phyloP scores from a whole-genome alignment of 2,797 vertebrate genomes.

The Pseudopleuronectes americanus region DNA sequence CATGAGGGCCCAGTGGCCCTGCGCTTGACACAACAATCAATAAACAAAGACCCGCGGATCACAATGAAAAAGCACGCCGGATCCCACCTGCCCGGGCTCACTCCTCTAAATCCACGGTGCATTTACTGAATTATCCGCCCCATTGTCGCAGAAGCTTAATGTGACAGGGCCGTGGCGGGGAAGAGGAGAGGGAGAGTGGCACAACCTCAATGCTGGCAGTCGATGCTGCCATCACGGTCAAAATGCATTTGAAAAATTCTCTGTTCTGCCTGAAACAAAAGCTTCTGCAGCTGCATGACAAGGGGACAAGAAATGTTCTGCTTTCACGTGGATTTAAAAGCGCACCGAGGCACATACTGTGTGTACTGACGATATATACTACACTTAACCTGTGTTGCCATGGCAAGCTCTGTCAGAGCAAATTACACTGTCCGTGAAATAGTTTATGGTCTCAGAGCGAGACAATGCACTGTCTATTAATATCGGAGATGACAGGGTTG shows the following conservation, averaged over 20 bases:
- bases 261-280: neutral
- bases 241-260: conserved; percentile 20
- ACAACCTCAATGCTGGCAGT: conserved; percentile 23
- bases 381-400: conserved; percentile 33
- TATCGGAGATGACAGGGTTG: conserved; percentile 35
- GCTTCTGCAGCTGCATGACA: conserved; percentile 13
- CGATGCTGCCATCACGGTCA: conserved; percentile 18
- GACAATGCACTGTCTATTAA: conserved; percentile 32
- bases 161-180: conserved; percentile 37
- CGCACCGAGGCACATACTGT: conserved; percentile 18
- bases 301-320: conserved; percentile 42
- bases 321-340: conserved; percentile 29
- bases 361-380: conserved; percentile 31
- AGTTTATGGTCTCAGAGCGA: conserved; percentile 25
- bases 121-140: conserved; percentile 58
- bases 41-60: conserved; percentile 64
- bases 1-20: conserved; percentile 51
- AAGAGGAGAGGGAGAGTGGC: conserved; percentile 18
- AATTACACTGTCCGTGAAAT: conserved; percentile 32
- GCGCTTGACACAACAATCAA: conserved; percentile 71
- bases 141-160: conserved; percentile 52
- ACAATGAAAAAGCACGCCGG: conserved; percentile 54
- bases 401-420: conserved; percentile 36
- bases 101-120: conserved; percentile 36
- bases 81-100: conserved; percentile 63